Evolutionary conservation across 2,113 vertebrate species (phyloP).

Genomic region (Pterocles gutturalis): DNA sequence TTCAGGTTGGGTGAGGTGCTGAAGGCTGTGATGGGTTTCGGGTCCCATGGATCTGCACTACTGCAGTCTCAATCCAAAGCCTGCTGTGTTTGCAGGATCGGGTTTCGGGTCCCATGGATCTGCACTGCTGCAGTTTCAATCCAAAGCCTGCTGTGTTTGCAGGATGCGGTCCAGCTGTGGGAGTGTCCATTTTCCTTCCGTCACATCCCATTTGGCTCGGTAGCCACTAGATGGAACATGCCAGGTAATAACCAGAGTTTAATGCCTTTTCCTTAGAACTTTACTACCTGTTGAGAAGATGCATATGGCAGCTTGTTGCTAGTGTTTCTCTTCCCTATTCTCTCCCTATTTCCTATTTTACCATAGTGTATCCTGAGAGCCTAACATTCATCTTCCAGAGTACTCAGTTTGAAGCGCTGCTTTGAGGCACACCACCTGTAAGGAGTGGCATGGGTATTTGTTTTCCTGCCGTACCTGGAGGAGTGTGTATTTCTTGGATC

Average conservation of each 20-base stretch:
- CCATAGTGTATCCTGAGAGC: not conserved
- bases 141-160: not conserved
- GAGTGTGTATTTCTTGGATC: not conserved
- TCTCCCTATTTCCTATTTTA: not conserved
- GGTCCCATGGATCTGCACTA: not conserved
- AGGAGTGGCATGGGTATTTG: not conserved
- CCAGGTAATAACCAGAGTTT: not conserved
- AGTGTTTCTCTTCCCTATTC: not conserved
- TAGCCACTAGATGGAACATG: not conserved
- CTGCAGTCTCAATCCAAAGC: not conserved
- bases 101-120: not conserved
- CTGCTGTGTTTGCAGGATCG: not conserved
- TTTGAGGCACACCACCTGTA: not conserved
- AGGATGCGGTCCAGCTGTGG: accelerated
- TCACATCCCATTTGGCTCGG: not conserved
- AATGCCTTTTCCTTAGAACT: not conserved
- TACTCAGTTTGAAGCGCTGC: not conserved
- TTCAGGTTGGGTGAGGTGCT: not conserved
- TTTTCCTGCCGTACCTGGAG: slow-evolving; percentile 21
- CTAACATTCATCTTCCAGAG: not conserved
- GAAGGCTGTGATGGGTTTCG: not conserved
- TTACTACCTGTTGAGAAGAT: not conserved
- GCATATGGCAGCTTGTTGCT: not conserved
- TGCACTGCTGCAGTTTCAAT: not conserved
- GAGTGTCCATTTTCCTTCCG: not conserved